Evolutionary conservation across 2,888 invertebrate genomes (phyloP), one percentile per base, ranked within the genome.

Genomic region (Ectobius pallidus): DNA sequence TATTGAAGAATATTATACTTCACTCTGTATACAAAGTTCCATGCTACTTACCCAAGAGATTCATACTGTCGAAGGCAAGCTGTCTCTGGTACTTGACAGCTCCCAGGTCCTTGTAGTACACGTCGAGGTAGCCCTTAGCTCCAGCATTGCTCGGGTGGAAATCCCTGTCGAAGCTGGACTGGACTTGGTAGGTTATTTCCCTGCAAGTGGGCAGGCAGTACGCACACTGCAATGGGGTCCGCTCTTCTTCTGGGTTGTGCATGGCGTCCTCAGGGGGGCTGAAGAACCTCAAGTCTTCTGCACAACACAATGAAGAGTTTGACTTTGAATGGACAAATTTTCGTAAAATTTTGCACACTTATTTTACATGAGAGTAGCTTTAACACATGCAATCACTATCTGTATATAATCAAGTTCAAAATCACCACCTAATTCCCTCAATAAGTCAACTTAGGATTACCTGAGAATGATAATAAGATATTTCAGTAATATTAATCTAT

Each of bases 171-270:
- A 75, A 70, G 18, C 77, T 77, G 7, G 76, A 73, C 65, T 78
- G 77, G 3, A 79, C 72, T 18, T 78, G 78, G 65, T 79, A 80
- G 9, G 74, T 75, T 32, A 75, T 77, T 73, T 80, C 79, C 62
- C 79, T 77, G 71, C 80, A 80, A 14, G 78, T 77, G 1, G 79
- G 79, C 58, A 78, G 71, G 58, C 80, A 80, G n/a, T 77, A 75
- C 0, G 77, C 74, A 70, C 79, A 79, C 55, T 78, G 76, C 46
- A 79, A 74, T 1, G 75, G 73, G 1, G 75, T 34, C 75, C 75
- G 74, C 0, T 68, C 69, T 20, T 75, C 71, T 22, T 73, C 70
- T n/a, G 77, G 77, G 11, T 78, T 78, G 34, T 75, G 46, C 16
- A 76, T 25, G 16, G 18, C 73, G 14, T 75, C 75, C 14, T 72